Base-by-base conservation (phyloP, 2,888 invertebrate genomes). In the Cosmorhoe ocellata region DNA sequence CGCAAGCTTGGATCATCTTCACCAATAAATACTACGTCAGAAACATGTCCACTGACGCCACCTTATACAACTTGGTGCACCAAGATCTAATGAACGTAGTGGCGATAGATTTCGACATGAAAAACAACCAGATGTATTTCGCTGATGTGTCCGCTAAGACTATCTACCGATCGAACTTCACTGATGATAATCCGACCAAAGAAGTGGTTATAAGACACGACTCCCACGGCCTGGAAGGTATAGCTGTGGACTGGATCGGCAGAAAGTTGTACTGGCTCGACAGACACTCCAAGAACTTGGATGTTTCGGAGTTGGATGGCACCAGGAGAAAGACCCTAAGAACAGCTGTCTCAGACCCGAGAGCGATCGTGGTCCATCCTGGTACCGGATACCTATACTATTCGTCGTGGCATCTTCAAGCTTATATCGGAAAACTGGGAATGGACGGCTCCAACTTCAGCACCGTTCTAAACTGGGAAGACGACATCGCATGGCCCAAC, bases 401-500 rank as follows among this genome's bases (percentile, higher is more conserved):
- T 80, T 97, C 98, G 1, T 99, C 99, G 3, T 99, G 99, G 99
- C 96, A 97, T 74, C 88, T 97, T 28, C 94, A 97, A 86, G 98
- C 99, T 0, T 99, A 97, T 82, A 98, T 99, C 60, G 99, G 97
- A 9, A 96, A 98, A 81, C 93, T 99, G 84, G 98, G 98, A 39
- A 97, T 99, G 97, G 99, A 99, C 71, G 99, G 99, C 0, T 94
- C 95, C 5, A 96, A 97, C 71, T 95, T 96, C 69, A 95, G 95
- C 0, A 92, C 95, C 44, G 96, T 99, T 59, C 89, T 99, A 10
- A 96, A 95, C 13, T 97, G 97, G 94, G 96, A 97, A 70, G 94
- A 98, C 63, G 98, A 98, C 69, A 95, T 99, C 40, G 98, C 98
- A 0, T 99, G 99, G 99, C 99, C 99, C 0, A 99, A 99, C 79